Base-by-base conservation (phyloP, 1,140 invertebrate genomes). In the Phortica variegata region DNA sequence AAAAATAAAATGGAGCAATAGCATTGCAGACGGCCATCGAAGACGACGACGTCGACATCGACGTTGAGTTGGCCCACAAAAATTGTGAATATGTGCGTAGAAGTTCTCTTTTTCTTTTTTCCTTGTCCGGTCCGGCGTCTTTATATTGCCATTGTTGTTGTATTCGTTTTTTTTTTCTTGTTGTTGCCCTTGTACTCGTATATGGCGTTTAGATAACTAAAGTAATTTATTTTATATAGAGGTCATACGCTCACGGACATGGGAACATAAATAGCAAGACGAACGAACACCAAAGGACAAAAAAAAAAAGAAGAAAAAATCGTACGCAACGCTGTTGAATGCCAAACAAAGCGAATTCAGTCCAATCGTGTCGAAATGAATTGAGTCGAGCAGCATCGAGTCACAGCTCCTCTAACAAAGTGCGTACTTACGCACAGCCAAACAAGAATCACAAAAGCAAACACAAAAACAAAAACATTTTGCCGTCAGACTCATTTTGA, bases 211-310 rank as follows among this genome's bases (percentile, higher is more conserved):
- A 66, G 62, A 66, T 66, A 66, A 66, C 63, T 66, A 66, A 66
- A 66, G 62, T 66, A 66, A 66, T 66, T 66, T 66, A 66, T 66
- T 66, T 66, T 66, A 66, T 66, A 66, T 66, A 63, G 63, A 56
- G 62, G 62, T 66, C 63, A 66, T 68, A 60, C 58, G 60, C 63
- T 57, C 56, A 68, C 58, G 63, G 56, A 66, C 62, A 68, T 68
- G 60, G 52, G 59, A 62, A 68, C 59, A 60, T 66, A 66, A 66
- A 68, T 66, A 60, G 56, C 50, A 62, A 62, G 57, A 47, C 48
- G 46, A 47, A 16, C 17, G 16, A 38, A 16, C 33, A 34, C 10
- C 33, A 38, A 26, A 26, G 23, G 23, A 10, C 5, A 26, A 26
- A 26, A 26, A 26, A 26, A 26, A 26, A 26, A 26, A 26, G 10